Conservation (phyloP, 2,797 vertebrate species). For the Acanthurus tractus region DNA sequence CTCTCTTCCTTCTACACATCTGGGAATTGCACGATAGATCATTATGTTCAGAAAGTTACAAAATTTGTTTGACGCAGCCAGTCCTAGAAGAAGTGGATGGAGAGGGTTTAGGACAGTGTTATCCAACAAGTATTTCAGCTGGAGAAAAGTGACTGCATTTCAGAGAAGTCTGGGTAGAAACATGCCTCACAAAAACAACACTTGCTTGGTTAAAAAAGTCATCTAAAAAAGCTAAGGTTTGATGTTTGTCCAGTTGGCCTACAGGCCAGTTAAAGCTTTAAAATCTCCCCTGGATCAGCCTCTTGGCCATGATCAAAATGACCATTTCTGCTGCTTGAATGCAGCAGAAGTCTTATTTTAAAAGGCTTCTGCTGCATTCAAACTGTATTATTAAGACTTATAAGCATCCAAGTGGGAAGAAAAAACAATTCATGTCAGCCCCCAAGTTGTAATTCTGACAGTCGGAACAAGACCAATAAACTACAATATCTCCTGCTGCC, state of each 20-base stretch:
- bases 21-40: not conserved
- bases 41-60: not conserved
- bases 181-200: not conserved
- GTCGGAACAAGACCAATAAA: not conserved
- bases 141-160: constrained; percentile 6
- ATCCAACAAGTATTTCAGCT: not conserved
- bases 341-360: not conserved
- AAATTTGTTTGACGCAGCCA: not conserved
- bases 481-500: not conserved
- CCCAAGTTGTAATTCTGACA: not conserved
- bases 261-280: not conserved
- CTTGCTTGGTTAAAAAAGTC: not conserved
- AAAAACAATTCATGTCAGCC: not conserved
- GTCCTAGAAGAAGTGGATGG: not conserved
- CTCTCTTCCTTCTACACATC: constrained; percentile 3
- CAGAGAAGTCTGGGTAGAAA: not conserved
- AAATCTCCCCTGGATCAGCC: not conserved
- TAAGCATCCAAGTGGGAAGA: not conserved
- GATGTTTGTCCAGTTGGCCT: not conserved
- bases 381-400: not conserved
- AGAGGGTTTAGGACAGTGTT: not conserved
- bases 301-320: not conserved
- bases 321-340: not conserved
- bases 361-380: not conserved
- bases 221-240: not conserved